Conservation (phyloP, 1,140 invertebrate species). For the Drosophila quadrilineata region DNA sequence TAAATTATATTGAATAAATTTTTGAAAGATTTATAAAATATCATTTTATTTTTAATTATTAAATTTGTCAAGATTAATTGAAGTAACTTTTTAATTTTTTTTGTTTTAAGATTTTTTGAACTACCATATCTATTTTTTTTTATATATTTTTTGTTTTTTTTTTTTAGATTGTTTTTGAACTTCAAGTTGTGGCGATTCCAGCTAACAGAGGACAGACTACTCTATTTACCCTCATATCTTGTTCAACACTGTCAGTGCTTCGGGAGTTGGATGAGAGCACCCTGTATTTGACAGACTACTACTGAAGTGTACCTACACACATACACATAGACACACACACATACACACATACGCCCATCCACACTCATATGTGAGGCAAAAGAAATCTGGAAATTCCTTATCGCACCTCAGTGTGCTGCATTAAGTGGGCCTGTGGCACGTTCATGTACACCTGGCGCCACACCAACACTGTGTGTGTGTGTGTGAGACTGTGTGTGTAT, state of each 20-base stretch:
- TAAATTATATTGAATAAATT: too few relatives aligned
- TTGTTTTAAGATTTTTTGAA: neutral
- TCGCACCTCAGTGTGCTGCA: slow-evolving; percentile 71
- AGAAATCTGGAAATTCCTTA: slow-evolving; percentile 78
- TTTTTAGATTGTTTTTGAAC: neutral
- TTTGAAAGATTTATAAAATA: too few relatives aligned
- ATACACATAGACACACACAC: too few relatives aligned
- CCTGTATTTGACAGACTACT: slow-evolving; percentile 44
- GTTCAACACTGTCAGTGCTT: neutral
- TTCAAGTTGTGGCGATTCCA: too few relatives aligned
- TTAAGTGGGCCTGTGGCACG: slow-evolving; percentile 74
- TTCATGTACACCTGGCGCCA: slow-evolving; percentile 48
- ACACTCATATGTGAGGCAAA: slow-evolving; percentile 44
- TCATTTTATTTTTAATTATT: too few relatives aligned
- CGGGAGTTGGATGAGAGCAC: slow-evolving; percentile 18
- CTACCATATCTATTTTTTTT: neutral
- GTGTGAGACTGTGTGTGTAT: neutral
- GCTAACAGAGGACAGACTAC: too few relatives aligned
- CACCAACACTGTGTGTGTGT: neutral
- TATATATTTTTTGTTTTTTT: neutral
- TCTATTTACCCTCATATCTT: neutral
- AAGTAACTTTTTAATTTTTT: too few relatives aligned
- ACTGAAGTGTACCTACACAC: slow-evolving; percentile 45
- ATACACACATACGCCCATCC: too few relatives aligned
- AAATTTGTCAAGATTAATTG: too few relatives aligned